Percentiles rank a stretch among this genome's conserved stretches.
Evolutionary conservation across 2,888 invertebrate species (phyloP).

Genomic region (Imbricaverruca yamaguchii): DNA sequence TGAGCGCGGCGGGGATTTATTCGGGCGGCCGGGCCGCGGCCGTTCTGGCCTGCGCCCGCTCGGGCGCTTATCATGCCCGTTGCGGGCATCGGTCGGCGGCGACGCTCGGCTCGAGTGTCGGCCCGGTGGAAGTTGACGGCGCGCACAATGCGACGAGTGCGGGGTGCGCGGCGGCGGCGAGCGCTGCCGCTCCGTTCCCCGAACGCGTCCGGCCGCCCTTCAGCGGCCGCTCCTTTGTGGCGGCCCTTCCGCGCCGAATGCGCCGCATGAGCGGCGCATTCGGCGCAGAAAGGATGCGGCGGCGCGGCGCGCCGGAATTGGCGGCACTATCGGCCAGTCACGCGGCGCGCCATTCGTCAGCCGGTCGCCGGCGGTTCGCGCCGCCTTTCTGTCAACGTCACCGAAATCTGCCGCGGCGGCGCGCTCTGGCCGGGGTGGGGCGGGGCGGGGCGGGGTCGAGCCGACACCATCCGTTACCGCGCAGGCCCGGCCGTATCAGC

Average conservation of each 20-base stretch:
- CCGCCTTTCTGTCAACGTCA: neutral
- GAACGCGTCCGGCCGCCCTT: neutral
- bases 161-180: neutral
- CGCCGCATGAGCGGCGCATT: neutral
- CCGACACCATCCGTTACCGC: neutral
- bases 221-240: neutral
- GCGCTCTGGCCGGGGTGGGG: neutral
- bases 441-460: neutral
- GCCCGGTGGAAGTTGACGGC: neutral
- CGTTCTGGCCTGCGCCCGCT: neutral
- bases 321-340: constrained; percentile 7
- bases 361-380: neutral
- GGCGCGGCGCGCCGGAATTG: neutral
- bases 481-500: neutral
- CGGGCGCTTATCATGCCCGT: neutral
- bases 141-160: neutral
- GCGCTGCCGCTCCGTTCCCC: neutral
- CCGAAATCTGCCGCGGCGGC: neutral
- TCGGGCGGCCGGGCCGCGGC: neutral
- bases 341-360: neutral
- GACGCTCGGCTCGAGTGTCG: neutral
- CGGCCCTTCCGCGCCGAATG: neutral
- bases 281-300: neutral
- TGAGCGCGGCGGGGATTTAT: neutral
- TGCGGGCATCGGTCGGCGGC: neutral